Evolutionary conservation across 2,888 invertebrate species (phyloP).

Genomic region (Eledona agricola): DNA sequence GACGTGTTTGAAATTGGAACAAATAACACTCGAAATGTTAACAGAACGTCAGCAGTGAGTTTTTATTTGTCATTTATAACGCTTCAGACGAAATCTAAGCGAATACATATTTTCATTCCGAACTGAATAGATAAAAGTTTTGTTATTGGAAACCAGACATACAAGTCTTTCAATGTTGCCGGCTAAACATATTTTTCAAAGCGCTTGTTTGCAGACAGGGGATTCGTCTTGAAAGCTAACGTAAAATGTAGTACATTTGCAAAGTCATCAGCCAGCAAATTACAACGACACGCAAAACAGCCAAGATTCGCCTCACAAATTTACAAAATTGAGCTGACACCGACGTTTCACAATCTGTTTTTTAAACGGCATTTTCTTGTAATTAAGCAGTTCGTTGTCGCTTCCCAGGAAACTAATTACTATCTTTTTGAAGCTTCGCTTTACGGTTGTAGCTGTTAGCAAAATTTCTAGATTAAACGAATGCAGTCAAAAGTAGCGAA

Average conservation of each 20-base stretch:
- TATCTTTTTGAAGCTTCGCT: too few relatives aligned
- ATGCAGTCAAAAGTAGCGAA: slow-evolving; percentile 3
- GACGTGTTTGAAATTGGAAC: slow-evolving; percentile 22
- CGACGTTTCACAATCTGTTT: too few relatives aligned
- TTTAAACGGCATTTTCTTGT: too few relatives aligned
- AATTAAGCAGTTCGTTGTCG: too few relatives aligned
- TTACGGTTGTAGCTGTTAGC: too few relatives aligned
- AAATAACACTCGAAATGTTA: slow-evolving; percentile 22
- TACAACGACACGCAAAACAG: slow-evolving; percentile 6
- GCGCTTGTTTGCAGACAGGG: slow-evolving; percentile 11
- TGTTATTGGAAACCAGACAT: slow-evolving; percentile 17
- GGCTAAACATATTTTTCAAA: slow-evolving; percentile 22
- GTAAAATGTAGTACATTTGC: slow-evolving; percentile 2
- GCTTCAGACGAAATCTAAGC: slow-evolving; percentile 14
- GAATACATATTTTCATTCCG: slow-evolving; percentile 14
- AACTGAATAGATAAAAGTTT: slow-evolving; percentile 22
- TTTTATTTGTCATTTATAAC: slow-evolving; percentile 27
- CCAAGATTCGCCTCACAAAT: too few relatives aligned
- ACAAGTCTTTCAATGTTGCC: slow-evolving; percentile 18
- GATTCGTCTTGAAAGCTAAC: slow-evolving; percentile 6
- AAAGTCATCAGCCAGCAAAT: slow-evolving; percentile 8
- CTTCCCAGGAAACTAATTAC: too few relatives aligned
- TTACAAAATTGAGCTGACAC: too few relatives aligned
- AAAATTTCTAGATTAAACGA: slow-evolving; percentile 2
- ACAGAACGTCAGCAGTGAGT: slow-evolving; percentile 20